phyloP scores from a whole-genome alignment of 2,888 invertebrate species.

The Oligia latruncula region DNA sequence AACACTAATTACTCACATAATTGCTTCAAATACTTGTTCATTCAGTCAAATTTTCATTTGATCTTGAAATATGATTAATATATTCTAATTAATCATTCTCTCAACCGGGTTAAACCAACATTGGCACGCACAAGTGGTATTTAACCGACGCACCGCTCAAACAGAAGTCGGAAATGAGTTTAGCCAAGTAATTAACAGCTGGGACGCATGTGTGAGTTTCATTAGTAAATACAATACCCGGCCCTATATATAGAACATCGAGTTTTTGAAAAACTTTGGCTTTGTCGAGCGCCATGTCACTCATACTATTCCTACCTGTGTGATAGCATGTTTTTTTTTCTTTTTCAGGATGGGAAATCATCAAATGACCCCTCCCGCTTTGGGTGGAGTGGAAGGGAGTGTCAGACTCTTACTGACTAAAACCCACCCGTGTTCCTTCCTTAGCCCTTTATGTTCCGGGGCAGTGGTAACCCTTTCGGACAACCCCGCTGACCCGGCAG shows the following conservation, averaged over 20 bases:
- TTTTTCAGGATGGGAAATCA: too few relatives aligned
- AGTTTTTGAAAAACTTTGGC: neutral
- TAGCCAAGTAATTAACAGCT: slow-evolving; percentile 67
- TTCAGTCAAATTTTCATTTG: slow-evolving; percentile 21
- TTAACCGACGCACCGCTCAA: slow-evolving; percentile 54
- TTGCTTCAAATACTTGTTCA: slow-evolving; percentile 39
- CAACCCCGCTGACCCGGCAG: too few relatives aligned
- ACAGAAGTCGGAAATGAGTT: slow-evolving; percentile 68
- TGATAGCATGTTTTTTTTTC: too few relatives aligned
- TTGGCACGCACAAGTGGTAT: slow-evolving; percentile 55
- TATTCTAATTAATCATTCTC: slow-evolving; percentile 55
- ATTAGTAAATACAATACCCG: slow-evolving; percentile 50
- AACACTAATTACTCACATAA: slow-evolving; percentile 25
- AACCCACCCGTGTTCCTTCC: too few relatives aligned
- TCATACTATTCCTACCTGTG: neutral
- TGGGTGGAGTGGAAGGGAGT: too few relatives aligned
- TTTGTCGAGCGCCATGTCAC: neutral
- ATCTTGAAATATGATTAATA: slow-evolving; percentile 51
- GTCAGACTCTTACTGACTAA: too few relatives aligned
- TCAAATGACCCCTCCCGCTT: too few relatives aligned
- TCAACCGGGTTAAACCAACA: slow-evolving; percentile 55
- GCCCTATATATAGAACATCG: neutral
- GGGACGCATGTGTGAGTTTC: slow-evolving; percentile 60
- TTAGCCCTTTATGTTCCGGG: too few relatives aligned
- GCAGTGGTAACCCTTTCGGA: too few relatives aligned